These are phyloP conservation scores for Papilio helenus DNA, from an alignment of 1,140 invertebrate species.

Conservation along the genomic window DNA sequence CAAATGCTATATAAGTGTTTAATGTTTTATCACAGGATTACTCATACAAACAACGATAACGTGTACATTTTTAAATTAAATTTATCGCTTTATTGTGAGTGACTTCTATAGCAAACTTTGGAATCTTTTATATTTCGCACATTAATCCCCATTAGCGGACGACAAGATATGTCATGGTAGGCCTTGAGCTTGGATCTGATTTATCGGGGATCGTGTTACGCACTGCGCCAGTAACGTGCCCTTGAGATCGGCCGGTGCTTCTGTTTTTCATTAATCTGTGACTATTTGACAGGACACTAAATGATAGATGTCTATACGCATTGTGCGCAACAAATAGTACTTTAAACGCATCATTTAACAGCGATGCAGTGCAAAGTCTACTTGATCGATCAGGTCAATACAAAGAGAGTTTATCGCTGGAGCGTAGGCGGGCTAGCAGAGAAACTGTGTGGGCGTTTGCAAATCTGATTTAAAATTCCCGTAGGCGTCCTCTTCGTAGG, in stretches of 20 bases:
- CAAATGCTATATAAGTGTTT: slow-evolving; percentile 15
- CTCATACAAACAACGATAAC: slow-evolving; percentile 27
- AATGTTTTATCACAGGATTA: slow-evolving; percentile 22
- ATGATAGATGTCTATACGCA: slow-evolving; percentile 22
- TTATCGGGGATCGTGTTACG: slow-evolving; percentile 58
- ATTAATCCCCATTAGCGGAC: slow-evolving; percentile 25
- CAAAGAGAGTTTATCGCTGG: background rate
- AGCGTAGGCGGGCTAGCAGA: slow-evolving; percentile 8
- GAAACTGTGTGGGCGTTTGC: slow-evolving; percentile 5
- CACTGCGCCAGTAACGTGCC: slow-evolving; percentile 60
- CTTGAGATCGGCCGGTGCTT: slow-evolving; percentile 45
- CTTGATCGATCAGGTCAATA: background rate
- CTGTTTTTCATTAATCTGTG: slow-evolving; percentile 41
- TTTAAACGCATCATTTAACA: background rate
- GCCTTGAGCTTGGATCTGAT: slow-evolving; percentile 54
- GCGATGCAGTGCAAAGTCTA: slow-evolving; percentile 6
- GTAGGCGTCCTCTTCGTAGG: slow-evolving; percentile 6
- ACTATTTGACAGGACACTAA: slow-evolving; percentile 18
- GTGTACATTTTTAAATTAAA: background rate
- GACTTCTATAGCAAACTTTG: background rate
- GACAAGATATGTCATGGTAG: slow-evolving; percentile 39
- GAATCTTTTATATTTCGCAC: slow-evolving; percentile 25
- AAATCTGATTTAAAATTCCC: slow-evolving; percentile 13
- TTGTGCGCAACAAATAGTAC: slow-evolving; percentile 13
- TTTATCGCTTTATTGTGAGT: slow-evolving; percentile 53